These are phyloP conservation scores for Lepus europaeus DNA, from an alignment of 2,113 vertebrate genomes.

Conservation along the genomic window DNA sequence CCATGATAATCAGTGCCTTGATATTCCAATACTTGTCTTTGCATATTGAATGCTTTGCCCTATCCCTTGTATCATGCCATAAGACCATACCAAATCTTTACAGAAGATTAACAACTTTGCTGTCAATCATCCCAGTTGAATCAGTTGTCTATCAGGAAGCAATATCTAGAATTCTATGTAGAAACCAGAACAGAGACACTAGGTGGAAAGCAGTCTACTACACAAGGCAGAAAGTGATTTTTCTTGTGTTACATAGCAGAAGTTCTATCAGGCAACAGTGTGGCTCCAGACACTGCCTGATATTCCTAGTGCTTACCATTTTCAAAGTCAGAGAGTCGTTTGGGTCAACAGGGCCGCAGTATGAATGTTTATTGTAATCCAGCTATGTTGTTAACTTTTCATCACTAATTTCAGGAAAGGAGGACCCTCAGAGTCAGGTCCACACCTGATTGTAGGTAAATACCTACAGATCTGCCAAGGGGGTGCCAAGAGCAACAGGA, in stretches of 20 bases:
- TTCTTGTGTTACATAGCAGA: not conserved
- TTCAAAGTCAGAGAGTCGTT: slow-evolving; percentile 16
- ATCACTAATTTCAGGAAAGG: not conserved
- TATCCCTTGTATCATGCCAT: not conserved
- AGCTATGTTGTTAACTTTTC: slow-evolving; percentile 20
- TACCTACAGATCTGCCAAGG: not conserved
- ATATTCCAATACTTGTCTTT: not conserved
- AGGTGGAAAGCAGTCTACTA: not conserved
- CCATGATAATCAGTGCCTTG: not conserved
- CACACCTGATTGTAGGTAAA: slow-evolving; percentile 25
- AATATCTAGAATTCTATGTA: not conserved
- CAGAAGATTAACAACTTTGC: slow-evolving; percentile 45
- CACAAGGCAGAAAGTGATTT: slow-evolving; percentile 29
- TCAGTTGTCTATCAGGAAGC: slow-evolving; percentile 43
- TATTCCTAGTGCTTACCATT: slow-evolving; percentile 26
- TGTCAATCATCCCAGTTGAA: slow-evolving; percentile 46
- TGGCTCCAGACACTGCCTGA: slow-evolving; percentile 14
- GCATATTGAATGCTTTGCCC: not conserved
- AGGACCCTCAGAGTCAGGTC: not conserved
- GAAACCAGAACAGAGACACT: not conserved
- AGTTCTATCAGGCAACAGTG: slow-evolving; percentile 1
- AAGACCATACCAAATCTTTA: slow-evolving; percentile 10
- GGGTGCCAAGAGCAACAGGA: not conserved
- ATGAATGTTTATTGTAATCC: not conserved
- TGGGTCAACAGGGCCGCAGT: not conserved